Evolutionary conservation across 2,113 vertebrate genomes (phyloP).

Genomic region (Saimiri boliviensis): DNA sequence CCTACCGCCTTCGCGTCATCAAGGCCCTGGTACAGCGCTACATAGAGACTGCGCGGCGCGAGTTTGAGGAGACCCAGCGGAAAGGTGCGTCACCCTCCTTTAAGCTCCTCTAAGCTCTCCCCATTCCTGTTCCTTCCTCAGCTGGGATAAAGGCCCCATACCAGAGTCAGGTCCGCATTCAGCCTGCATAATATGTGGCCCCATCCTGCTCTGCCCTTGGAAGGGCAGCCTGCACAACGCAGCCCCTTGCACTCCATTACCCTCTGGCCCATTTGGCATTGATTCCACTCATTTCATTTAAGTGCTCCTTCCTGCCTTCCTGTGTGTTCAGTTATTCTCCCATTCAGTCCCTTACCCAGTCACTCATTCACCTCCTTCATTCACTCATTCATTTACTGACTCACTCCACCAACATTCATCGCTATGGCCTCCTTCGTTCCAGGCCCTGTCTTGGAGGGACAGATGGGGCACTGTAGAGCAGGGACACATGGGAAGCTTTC

Average conservation of each 20-base stretch:
- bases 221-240: background rate
- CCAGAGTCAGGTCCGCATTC: background rate
- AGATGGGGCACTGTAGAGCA: background rate
- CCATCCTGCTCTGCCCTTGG: background rate
- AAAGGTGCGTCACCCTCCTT: slow-evolving; percentile 86
- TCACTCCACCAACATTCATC: background rate
- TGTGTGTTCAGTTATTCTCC: background rate
- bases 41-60: slow-evolving; percentile 90
- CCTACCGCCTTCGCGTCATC: slow-evolving; percentile 90
- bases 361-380: background rate
- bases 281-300: background rate
- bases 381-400: background rate
- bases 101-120: background rate
- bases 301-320: background rate
- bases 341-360: background rate
- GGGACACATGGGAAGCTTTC: background rate
- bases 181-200: background rate
- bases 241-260: background rate
- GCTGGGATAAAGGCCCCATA: background rate
- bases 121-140: background rate
- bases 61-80: slow-evolving; percentile 91
- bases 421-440: background rate
- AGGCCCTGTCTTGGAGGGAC: background rate
- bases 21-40: slow-evolving; percentile 91
- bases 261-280: background rate